A percentile compares a stretch with the other conserved stretches of the same genome.
phyloP scores from a whole-genome alignment of 2,888 invertebrate genomes.

The Macropis europaea region DNA sequence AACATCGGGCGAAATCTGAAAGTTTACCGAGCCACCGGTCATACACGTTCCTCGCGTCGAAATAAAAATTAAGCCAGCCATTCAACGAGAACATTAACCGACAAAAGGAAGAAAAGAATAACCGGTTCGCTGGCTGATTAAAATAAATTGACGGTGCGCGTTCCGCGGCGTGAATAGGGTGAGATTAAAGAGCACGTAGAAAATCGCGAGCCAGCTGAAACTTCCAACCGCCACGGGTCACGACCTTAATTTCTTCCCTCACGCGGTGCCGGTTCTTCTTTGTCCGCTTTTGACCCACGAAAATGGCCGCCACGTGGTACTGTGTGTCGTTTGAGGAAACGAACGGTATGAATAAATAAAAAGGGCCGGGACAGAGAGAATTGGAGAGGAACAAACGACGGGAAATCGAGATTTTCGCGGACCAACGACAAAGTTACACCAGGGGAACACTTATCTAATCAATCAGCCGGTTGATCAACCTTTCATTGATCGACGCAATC shows the following conservation, averaged over 20 bases:
- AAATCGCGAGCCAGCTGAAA: conserved; percentile 47
- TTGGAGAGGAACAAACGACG: neutral
- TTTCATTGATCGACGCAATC: conserved; percentile 65
- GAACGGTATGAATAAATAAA: conserved; percentile 57
- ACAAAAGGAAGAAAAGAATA: conserved; percentile 34
- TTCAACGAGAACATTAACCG: conserved; percentile 16
- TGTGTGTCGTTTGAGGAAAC: conserved; percentile 28
- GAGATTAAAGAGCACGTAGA: conserved; percentile 40
- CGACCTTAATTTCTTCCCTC: conserved; percentile 58
- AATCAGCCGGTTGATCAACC: conserved; percentile 63
- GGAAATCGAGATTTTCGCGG: neutral
- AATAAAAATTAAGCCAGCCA: conserved; percentile 19
- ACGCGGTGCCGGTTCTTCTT: conserved; percentile 35
- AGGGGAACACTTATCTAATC: conserved; percentile 65
- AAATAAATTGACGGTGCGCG: conserved; percentile 38
- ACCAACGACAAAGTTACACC: conserved; percentile 17
- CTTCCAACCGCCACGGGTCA: conserved; percentile 52
- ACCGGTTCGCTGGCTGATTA: conserved; percentile 42
- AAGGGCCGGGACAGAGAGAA: neutral
- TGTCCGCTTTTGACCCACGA: conserved; percentile 49
- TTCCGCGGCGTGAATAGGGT: conserved; percentile 24
- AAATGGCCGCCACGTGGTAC: conserved; percentile 42
- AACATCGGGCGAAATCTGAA: no score
- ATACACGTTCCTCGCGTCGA: no score
- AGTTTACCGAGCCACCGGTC: no score